phyloP scores from a whole-genome alignment of 2,113 vertebrate species.

The Balaenoptera acutorostrata region DNA sequence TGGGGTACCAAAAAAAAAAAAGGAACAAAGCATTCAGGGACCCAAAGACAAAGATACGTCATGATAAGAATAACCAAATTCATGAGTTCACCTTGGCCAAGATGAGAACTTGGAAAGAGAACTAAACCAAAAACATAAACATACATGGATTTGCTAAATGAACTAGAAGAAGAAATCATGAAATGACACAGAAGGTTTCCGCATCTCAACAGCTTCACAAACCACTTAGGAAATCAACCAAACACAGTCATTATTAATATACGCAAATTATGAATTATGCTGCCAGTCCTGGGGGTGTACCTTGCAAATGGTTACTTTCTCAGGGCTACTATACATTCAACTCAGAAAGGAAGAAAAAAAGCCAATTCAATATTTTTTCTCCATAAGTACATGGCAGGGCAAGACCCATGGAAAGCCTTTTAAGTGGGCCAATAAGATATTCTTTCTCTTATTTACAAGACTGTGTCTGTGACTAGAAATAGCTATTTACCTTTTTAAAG shows the following conservation, averaged over 20 bases:
- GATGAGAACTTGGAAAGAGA: constrained; percentile 28
- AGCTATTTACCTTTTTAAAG: constrained; percentile 92
- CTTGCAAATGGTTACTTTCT: background rate
- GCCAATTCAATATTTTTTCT: background rate
- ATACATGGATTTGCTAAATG: background rate
- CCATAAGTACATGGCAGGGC: background rate
- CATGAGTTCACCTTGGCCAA: background rate
- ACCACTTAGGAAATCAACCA: background rate
- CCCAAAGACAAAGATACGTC: background rate
- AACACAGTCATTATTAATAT: background rate
- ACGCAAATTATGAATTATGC: background rate
- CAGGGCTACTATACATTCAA: background rate
- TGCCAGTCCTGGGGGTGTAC: background rate
- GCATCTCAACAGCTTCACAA: background rate
- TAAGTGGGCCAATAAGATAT: background rate
- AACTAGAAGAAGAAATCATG: constrained; percentile 11
- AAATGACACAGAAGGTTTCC: background rate
- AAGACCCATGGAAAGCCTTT: background rate
- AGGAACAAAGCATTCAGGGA: background rate
- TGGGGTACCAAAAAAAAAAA: background rate
- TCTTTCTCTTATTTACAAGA: constrained; percentile 12
- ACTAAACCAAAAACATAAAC: background rate
- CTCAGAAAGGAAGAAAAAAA: constrained; percentile 12
- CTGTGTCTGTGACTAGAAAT: background rate
- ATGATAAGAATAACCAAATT: background rate